Evolutionary conservation across 2,113 vertebrate species (phyloP).

Genomic region (Leuciscus idus): DNA sequence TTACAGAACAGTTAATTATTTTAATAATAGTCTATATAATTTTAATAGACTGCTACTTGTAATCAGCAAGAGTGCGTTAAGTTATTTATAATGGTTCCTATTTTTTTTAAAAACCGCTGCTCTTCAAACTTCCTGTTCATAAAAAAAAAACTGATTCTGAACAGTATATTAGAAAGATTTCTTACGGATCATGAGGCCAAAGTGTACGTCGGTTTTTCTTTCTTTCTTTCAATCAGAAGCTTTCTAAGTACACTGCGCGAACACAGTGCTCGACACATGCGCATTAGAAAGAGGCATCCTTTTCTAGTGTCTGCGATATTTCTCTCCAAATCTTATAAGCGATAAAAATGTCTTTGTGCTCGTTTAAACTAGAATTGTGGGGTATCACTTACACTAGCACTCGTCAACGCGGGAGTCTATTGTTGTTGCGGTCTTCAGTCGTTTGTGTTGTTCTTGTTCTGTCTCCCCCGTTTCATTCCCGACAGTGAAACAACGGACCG

Average conservation of each 20-base stretch:
- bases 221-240: background rate
- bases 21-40: too few species aligned
- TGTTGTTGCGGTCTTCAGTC: background rate
- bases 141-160: background rate
- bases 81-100: too few species aligned
- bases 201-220: background rate
- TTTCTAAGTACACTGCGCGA: background rate
- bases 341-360: background rate
- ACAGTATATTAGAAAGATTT: background rate
- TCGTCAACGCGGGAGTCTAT: conserved; percentile 7
- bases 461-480: background rate
- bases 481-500: background rate
- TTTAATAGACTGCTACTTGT: too few species aligned
- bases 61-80: too few species aligned
- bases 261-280: background rate
- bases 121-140: background rate
- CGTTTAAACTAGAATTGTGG: background rate
- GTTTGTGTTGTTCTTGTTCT: background rate
- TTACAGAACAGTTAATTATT: too few species aligned
- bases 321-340: background rate
- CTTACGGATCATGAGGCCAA: background rate
- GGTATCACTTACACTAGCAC: background rate
- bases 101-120: too few species aligned
- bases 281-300: background rate
- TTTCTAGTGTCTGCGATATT: background rate